Base-by-base conservation (phyloP, 2,888 invertebrate genomes). In the Caenorhabditis parvicauda region DNA sequence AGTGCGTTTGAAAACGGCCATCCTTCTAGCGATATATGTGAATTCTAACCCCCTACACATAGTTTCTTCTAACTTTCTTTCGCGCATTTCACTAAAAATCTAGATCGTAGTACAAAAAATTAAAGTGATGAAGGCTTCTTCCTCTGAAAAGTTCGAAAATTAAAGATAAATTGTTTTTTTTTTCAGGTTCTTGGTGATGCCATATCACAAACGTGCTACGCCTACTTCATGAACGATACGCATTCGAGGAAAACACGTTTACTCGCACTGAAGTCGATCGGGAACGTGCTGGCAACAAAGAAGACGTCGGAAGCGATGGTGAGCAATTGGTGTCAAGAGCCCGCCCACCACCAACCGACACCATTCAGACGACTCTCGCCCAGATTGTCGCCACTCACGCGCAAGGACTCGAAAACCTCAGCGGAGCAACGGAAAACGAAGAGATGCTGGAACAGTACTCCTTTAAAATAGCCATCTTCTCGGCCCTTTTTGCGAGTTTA, bases 221-320 rank as follows among this genome's bases (percentile, higher is more conserved):
- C 53, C 3, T 57, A 54, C 28, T 70, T 67, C 47, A 64, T 57
- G 37, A 41, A 59, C 14, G n/a, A 27, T 4, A 35, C n/a, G 12
- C 25, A 47, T 24, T 32, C 44, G 12, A 39, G 42, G 12, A 9
- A 48, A 32, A 12, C 29, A 14, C 57, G 72, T 37, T 41, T 72
- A 21, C 46, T 45, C 7, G 69, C 72, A 4, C 56, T 72, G n/a
- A 67, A 67, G 44, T 69, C 67, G 27, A 70, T 72, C 19, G 72
- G 72, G 41, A 59, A 59, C 43, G 63, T 69, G 5, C 52, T 72
- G 22, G 65, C 69, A 9, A 46, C 41, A 7, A 46, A 46, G 24
- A 52, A 46, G 17, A 54, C 64, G n/a, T 37, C 47, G 2, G 54
- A 57, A 1, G 61, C 66, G 29, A 71, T 69, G 67, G 70, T 67